Evolutionary conservation across 2,888 invertebrate genomes (phyloP), one percentile per base, ranked within the genome.

Genomic region (Drosophila kanekoi): DNA sequence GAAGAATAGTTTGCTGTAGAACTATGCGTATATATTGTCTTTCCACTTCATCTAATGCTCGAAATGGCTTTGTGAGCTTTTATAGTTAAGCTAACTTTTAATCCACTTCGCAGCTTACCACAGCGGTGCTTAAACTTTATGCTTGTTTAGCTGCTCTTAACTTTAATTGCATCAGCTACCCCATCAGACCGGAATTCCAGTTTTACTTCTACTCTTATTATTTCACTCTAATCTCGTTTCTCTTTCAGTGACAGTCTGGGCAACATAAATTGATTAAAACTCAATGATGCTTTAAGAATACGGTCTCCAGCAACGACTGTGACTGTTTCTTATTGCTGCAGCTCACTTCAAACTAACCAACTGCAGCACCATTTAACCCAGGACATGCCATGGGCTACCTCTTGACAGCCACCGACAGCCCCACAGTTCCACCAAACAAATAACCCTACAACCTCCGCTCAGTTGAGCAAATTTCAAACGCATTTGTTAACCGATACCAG

Each of bases 261-360:
- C 51, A 37, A 59, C 62, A 79, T 81, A 79, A 83, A 79, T 83
- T 83, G 79, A 79, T 86, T 86, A 79, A 72, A 83, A 72, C 74
- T 71, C 72, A 77, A 73, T 83, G 81, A 70, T 54, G 70, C 66
- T 68, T 68, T 65, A 61, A 81, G 74, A 57, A 44, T 18, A 45
- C 18, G 23, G 54, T 61, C 57, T 11, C 14, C 13, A n/a, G 53
- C 44, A 28, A 18, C 23, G 43, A 44, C 49, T 44, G 23, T 3
- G 40, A 62, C 64, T 64, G 61, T 62, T 61, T 69, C 61, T 77
- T 56, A 65, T 65, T 74, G 56, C 52, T 47, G 72, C 64, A 62
- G 44, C 54, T 64, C 48, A 78, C 68, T 76, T 56, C 58, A 62
- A 73, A 47, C 64, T 51, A 68, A 63, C 72, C 63, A 57, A 49